Evolutionary conservation across 2,797 vertebrate genomes (phyloP), one percentile per base, ranked within the genome.

Genomic region (Pyrocephalus nanus): DNA sequence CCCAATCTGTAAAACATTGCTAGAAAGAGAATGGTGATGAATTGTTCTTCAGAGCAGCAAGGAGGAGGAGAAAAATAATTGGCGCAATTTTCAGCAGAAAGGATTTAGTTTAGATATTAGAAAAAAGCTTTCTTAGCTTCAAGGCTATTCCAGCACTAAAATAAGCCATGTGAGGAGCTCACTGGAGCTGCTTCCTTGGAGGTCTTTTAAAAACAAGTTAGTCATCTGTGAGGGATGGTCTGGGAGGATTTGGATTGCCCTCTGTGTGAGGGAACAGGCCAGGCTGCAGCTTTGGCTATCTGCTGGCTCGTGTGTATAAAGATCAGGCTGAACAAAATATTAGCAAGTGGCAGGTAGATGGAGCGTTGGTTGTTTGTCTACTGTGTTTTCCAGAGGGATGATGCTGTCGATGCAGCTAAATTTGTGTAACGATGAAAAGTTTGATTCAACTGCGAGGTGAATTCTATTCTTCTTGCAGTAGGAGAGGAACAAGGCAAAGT

Each of bases 11-110:
- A 94, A 95, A 94, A 87, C 91, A 89, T 48, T 85, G 54, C 81
- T 93, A 71, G 93, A 87, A 94, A 93, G 91, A 93, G 91, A 96
- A 97, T 96, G 91, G 75, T 96, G 93, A 95, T 91, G 50, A 94
- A 97, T 96, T 51, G 78, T 87, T 92, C 93, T 72, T 93, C 65
- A n/a, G 66, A 85, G 69, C 86, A 77, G 69, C 86, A 53, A 38
- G 0, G 57, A 85, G 57, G 25, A 92, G 69, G 88, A 85, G 78
- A 75, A 66, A 90, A 93, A 75, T 90, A 90, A 96, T 80, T 88
- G 91, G 61, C 3, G 3, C 73, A 36, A 85, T 92, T 96, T 94
- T 72, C 69, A 92, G 51, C 73, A 88, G 86, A 82, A 75, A 62
- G 34, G 61, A 38, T 57, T 95, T 90, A 58, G 77, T 81, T 86